phyloP scores from a whole-genome alignment of 2,888 invertebrate species.

The Trimorus sp. region DNA sequence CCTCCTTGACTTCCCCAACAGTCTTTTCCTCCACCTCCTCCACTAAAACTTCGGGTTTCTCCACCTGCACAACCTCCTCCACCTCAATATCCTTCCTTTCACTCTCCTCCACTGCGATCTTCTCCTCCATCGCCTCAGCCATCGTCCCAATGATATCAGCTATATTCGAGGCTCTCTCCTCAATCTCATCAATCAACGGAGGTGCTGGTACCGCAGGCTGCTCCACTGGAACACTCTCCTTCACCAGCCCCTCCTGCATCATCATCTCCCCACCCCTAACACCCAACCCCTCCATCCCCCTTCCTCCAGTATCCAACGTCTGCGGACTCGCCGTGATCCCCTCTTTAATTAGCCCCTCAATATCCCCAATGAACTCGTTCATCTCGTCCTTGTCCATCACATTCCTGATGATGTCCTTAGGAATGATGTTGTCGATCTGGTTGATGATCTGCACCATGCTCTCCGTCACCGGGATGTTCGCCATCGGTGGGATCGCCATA shows the following conservation, averaged over 20 bases:
- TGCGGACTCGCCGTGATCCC: conserved; percentile 78
- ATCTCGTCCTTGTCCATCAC: conserved; percentile 80
- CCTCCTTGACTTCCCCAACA: neutral
- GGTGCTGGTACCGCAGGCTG: conserved; percentile 82
- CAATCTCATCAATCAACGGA: conserved; percentile 82
- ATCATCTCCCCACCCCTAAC: conserved; percentile 66
- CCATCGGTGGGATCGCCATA: conserved; percentile 56
- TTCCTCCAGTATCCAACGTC: conserved; percentile 65
- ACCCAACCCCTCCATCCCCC: conserved; percentile 67
- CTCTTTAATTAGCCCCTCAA: conserved; percentile 79
- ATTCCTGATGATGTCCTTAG: conserved; percentile 77
- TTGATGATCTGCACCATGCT: conserved; percentile 78
- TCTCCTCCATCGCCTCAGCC: conserved; percentile 73
- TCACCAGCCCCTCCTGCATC: conserved; percentile 70
- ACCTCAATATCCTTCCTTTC: neutral
- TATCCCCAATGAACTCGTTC: conserved; percentile 79
- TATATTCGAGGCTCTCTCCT: conserved; percentile 83
- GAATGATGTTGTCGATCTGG: conserved; percentile 78
- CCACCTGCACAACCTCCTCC: neutral
- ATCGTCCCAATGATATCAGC: conserved; percentile 82
- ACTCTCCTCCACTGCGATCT: conserved; percentile 56
- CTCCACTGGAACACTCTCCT: conserved; percentile 80
- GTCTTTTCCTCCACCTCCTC: neutral
- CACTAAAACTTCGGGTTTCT: neutral
- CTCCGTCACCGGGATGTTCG: conserved; percentile 72